phyloP scores from a whole-genome alignment of 1,140 invertebrate species.

The Drosophila orosa region DNA sequence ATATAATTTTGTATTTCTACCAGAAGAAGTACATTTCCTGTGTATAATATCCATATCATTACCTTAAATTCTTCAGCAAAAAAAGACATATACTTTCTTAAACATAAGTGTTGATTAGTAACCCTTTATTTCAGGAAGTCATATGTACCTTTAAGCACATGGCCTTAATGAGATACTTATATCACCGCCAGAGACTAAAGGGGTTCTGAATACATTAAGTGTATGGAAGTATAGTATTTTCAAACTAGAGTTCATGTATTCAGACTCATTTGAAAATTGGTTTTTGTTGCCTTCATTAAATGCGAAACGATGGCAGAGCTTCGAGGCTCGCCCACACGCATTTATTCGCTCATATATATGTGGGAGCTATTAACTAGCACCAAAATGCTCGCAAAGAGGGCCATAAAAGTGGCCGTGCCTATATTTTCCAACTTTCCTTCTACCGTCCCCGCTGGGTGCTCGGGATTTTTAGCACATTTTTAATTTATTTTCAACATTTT shows the following conservation, averaged over 20 bases:
- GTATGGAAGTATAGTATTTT: neutral
- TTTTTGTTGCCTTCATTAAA: constrained; percentile 49
- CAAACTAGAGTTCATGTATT: constrained; percentile 10
- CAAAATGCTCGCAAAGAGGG: constrained; percentile 57
- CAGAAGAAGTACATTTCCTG: neutral
- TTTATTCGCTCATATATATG: constrained; percentile 27
- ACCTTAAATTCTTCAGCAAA: neutral
- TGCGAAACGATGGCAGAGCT: constrained; percentile 22
- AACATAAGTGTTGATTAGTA: neutral
- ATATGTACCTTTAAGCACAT: neutral
- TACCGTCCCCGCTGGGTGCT: constrained; percentile 23
- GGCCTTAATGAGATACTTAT: neutral
- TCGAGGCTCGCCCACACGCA: constrained; percentile 38
- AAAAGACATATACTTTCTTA: neutral
- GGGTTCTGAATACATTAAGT: neutral
- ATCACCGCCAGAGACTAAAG: neutral
- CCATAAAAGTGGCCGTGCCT: constrained; percentile 51
- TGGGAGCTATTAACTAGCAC: constrained; percentile 55
- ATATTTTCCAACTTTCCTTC: constrained; percentile 7
- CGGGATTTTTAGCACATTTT: constrained; percentile 73
- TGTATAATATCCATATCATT: constrained; percentile 1
- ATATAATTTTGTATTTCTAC: neutral
- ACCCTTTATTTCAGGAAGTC: neutral
- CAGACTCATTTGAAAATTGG: constrained; percentile 27
- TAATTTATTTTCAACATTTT: constrained; percentile 82